Evolutionary conservation across 2,797 vertebrate species (phyloP).

Genomic region (Labroides dimidiatus): DNA sequence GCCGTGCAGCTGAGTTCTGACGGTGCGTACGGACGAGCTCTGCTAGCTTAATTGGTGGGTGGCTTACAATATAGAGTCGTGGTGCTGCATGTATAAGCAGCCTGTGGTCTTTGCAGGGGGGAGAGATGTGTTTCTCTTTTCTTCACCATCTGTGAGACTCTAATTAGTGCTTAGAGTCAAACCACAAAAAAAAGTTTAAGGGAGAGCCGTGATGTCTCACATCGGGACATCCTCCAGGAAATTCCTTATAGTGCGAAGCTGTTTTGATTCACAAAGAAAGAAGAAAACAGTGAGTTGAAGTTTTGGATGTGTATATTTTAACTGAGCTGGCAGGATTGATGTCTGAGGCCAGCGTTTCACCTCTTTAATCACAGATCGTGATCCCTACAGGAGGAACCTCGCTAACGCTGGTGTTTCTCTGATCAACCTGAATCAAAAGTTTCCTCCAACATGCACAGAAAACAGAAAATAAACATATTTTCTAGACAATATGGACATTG

Average conservation of each 20-base stretch:
- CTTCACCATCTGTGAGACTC: slow-evolving; percentile 31
- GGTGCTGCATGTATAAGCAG: background rate
- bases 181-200: slow-evolving; percentile 20
- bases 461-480: too few relatives aligned
- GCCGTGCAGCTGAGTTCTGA: slow-evolving; percentile 35
- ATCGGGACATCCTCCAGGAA: slow-evolving; percentile 30
- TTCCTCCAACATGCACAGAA: too few relatives aligned
- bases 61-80: slow-evolving; percentile 4
- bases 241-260: slow-evolving; percentile 16
- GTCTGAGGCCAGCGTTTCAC: background rate
- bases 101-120: slow-evolving; percentile 16
- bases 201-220: slow-evolving; percentile 20
- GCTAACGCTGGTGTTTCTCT: too few relatives aligned
- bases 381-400: too few relatives aligned
- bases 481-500: too few relatives aligned
- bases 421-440: too few relatives aligned
- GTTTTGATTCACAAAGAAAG: slow-evolving; percentile 24
- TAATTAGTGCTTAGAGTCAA: slow-evolving; percentile 53
- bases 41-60: slow-evolving; percentile 27
- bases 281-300: background rate
- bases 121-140: slow-evolving; percentile 18
- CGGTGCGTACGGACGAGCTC: slow-evolving; percentile 15
- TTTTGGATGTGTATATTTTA: background rate
- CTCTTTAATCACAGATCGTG: too few relatives aligned
- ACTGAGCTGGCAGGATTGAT: background rate